Evolutionary conservation across 2,113 vertebrate genomes (phyloP), one percentile per base, ranked within the genome.

Genomic region (Nibea coibor): DNA sequence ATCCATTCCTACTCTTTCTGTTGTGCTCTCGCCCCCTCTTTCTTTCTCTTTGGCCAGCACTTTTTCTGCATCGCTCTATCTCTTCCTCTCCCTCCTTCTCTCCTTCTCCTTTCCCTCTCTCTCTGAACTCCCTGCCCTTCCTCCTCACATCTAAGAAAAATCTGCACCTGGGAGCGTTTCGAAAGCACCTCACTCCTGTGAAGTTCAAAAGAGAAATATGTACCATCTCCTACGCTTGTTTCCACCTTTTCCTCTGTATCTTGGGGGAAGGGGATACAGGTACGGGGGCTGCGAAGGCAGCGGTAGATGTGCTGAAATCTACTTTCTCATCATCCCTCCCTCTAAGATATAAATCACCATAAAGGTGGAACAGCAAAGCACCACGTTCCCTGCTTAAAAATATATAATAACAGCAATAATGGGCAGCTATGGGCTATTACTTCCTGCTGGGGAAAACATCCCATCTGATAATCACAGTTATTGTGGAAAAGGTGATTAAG

Each of bases 201-300:
- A 85, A 92, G 89, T 91, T 90, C 87, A 91, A 85, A 84, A 75
- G 78, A 87, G 68, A 89, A 84, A 79, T 72, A 19, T 67, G 81
- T 62, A 75, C 69, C 68, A 28, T 88, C 90, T 91, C 84, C 87
- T 57, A 89, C 80, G 61, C 81, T 87, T 57, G 75, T 85, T 91
- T 88, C 83, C 56, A 15, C 64, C 72, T 78, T 81, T 81, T 76
- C 47, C 66, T 22, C 1, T 10, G 51, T 58, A 53, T 85, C 79
- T 85, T 16, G 0, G 39, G 75, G 69, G 48, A 11, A 15, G 31
- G 24, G 51, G 78, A 5, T 53, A 66, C 78, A 68, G 63, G 50
- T 85, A 79, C 16, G 22, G 39, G 31, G 61, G 67, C 43, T 51
- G 77, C 28, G 35, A 71, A 69, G 77, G 80, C 77, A 65, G 68